These are phyloP conservation scores for Geotrypetes seraphini DNA, from an alignment of 2,797 vertebrate genomes.

Conservation along the genomic window DNA sequence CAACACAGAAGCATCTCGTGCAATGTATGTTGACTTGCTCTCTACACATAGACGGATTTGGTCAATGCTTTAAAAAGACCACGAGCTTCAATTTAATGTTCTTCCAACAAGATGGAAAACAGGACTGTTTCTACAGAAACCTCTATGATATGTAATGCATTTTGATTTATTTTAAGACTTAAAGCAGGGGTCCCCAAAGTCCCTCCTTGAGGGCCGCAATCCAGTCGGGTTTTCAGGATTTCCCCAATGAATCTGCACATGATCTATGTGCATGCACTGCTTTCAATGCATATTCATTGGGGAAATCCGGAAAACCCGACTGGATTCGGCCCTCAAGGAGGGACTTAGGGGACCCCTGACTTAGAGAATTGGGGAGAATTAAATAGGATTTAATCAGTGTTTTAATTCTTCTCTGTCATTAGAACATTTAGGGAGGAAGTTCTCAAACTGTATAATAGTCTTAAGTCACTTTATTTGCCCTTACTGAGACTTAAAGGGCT, in stretches of 20 bases:
- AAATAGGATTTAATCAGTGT: constrained; percentile 30
- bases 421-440: constrained; percentile 6
- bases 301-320: no score
- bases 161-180: constrained; percentile 30
- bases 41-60: background rate
- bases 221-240: no score
- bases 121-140: constrained; percentile 8
- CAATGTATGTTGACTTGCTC: background rate
- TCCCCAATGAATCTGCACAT: no score
- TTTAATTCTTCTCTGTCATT: constrained; percentile 27
- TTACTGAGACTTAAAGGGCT: no score
- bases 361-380: constrained; percentile 25
- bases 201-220: no score
- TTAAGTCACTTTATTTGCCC: no score
- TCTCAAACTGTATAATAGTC: no score
- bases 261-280: no score
- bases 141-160: constrained; percentile 26
- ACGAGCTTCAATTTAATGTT: constrained; percentile 21
- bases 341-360: no score
- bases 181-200: no score
- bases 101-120: constrained; percentile 19
- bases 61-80: constrained; percentile 34
- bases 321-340: no score
- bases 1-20: constrained; percentile 1
- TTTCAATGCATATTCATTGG: no score